phyloP scores from a whole-genome alignment of 2,888 invertebrate genomes.

The Agonopterix alstromeriana region DNA sequence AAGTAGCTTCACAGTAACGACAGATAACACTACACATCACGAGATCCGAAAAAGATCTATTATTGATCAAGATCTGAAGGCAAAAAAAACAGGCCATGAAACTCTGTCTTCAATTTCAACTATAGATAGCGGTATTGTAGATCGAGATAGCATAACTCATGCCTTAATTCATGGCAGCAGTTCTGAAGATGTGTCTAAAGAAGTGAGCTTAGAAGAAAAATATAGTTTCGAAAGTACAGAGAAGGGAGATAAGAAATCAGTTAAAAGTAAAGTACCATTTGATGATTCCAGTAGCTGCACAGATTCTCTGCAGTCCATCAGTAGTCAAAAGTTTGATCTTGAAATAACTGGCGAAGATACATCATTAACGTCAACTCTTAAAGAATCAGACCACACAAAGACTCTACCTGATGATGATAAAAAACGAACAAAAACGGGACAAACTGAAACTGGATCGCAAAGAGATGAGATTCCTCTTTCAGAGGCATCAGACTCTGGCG shows the following conservation, averaged over 20 bases:
- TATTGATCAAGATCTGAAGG: conserved; percentile 8
- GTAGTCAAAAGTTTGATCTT: conserved; percentile 20
- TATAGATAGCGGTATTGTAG: conserved; percentile 32
- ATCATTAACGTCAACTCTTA: conserved; percentile 23
- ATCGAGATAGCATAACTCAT: conserved; percentile 30
- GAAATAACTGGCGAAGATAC: conserved; percentile 17
- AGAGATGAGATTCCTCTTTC: conserved; percentile 38
- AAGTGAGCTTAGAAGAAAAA: conserved; percentile 64
- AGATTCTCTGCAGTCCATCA: conserved; percentile 25
- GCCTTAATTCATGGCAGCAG: conserved; percentile 43
- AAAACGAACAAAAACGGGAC: conserved; percentile 12
- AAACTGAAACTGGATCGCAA: conserved; percentile 21
- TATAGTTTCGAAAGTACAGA: conserved; percentile 58
- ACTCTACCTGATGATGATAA: conserved; percentile 8
- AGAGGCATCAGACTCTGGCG: conserved; percentile 44
- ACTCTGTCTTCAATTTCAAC: conserved; percentile 29
- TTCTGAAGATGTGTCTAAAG: conserved; percentile 62
- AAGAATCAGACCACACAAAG: conserved; percentile 15
- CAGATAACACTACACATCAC: conserved; percentile 10
- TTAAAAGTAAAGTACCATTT: conserved; percentile 9
- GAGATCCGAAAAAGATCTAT: conserved; percentile 19
- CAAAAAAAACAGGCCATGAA: conserved; percentile 13
- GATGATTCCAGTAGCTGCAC: conserved; percentile 17
- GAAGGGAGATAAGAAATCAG: conserved; percentile 38
- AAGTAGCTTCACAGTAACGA: conserved; percentile 12